Evolutionary conservation across 2,797 vertebrate genomes (phyloP), one percentile per base, ranked within the genome.

Genomic region (Syngnathus rostellatus): DNA sequence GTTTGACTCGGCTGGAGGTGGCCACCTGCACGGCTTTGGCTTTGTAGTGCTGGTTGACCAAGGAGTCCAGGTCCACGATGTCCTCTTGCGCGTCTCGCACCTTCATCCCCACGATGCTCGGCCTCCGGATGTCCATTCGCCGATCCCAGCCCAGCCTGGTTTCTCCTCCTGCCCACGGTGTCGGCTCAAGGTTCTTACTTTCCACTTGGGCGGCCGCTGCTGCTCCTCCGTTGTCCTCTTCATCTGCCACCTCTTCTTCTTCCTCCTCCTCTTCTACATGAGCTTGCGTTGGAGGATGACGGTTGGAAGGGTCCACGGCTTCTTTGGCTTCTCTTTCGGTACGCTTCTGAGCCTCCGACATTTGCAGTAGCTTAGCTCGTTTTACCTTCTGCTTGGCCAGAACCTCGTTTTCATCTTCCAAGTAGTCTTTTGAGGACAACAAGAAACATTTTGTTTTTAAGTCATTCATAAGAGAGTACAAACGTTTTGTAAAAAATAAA

Each of bases 1-100:
- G 84, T 71, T 83, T 87, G 46, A 87, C 72, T 6, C 79, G 74
- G 39, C 63, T 85, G 54, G 85, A 67, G n/a, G 84, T 68, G 0
- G 80, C 86, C 50, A 72, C 19, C 11, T 79, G 86, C 73, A 89
- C 77, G 0, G 88, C 91, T 73, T 92, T 92, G 75, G 82, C 90
- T 74, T 87, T 93, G 80, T 89, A 94, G 77, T 90, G 89, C 75
- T 88, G 87, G 83, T 88, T 81, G 17, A 89, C 87, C 63, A 90
- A 93, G 0, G 83, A 89, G 83, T 96, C 93, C 48, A 94, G 87
- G 72, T 95, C 93, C 76, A 95, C 90, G 6, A 95, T 94, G 78
- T 93, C 91, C 57, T 92, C 91, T 61, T 72, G 84, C 14, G 68
- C 67, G 1, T 79, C 68, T 4, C 58, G 73, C 41, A 83, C 81